These are phyloP conservation scores for Smittia sp. DNA, from an alignment of 2,888 invertebrate genomes.

Conservation along the genomic window DNA sequence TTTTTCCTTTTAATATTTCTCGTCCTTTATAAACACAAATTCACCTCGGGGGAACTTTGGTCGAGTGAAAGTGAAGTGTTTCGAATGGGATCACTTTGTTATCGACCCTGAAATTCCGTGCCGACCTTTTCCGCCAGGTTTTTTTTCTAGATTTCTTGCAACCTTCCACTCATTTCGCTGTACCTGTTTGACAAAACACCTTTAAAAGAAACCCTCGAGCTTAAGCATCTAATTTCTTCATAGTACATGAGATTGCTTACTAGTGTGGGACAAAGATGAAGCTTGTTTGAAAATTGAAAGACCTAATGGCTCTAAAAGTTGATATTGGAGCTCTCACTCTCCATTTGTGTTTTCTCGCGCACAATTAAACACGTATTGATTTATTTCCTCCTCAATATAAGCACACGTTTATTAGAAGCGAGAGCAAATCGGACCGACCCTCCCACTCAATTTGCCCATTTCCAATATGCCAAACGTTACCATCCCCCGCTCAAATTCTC, in stretches of 20 bases:
- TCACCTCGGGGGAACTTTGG: not conserved
- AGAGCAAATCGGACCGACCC: not conserved
- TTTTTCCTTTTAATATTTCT: not conserved
- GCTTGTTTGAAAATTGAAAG: slow-evolving; percentile 39
- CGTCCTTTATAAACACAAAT: not conserved
- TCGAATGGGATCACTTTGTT: not conserved
- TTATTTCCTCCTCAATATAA: slow-evolving; percentile 15
- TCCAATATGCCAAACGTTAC: not conserved
- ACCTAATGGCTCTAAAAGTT: slow-evolving; percentile 38
- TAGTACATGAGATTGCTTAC: not conserved
- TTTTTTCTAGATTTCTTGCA: not conserved
- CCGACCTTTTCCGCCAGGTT: not conserved
- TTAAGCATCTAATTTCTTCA: not conserved
- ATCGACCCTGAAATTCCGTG: not conserved
- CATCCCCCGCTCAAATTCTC: not conserved
- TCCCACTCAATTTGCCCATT: slow-evolving; percentile 20
- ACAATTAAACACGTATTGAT: slow-evolving; percentile 39
- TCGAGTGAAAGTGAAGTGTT: not conserved
- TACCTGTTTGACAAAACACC: slow-evolving; percentile 5
- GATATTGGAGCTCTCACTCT: slow-evolving; percentile 27
- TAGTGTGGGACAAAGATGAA: not conserved
- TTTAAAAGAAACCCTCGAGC: not conserved
- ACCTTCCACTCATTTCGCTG: not conserved
- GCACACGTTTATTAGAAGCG: slow-evolving; percentile 7
- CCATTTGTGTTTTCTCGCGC: slow-evolving; percentile 26